A percentile compares a stretch with the other conserved stretches of the same genome.
These are phyloP conservation scores for Chlorops oryzae DNA, from an alignment of 1,140 invertebrate genomes.

Conservation along the genomic window DNA sequence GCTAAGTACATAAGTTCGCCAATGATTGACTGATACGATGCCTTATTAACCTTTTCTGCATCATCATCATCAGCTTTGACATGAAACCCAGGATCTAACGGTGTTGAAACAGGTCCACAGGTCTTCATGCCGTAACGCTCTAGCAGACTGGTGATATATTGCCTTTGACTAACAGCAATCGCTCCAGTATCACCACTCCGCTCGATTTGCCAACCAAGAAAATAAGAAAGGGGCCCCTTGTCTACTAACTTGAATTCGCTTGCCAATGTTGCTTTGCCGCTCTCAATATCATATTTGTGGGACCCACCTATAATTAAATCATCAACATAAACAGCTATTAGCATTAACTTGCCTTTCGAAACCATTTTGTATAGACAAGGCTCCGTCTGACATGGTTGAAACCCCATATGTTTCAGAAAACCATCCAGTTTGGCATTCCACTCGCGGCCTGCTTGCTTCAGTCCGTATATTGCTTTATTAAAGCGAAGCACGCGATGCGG, in stretches of 20 bases:
- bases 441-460: slow-evolving; percentile 17
- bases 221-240: slow-evolving; percentile 21
- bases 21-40: slow-evolving; percentile 10
- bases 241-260: slow-evolving; percentile 28
- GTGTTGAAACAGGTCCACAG: slow-evolving; percentile 5
- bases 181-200: slow-evolving; percentile 10
- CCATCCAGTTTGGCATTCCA: slow-evolving; percentile 35
- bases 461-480: slow-evolving; percentile 23
- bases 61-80: background rate
- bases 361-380: slow-evolving; percentile 33
- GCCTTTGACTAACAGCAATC: slow-evolving; percentile 11
- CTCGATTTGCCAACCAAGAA: slow-evolving; percentile 36
- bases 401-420: slow-evolving; percentile 24
- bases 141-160: slow-evolving; percentile 13
- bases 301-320: slow-evolving; percentile 6
- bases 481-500: slow-evolving; percentile 1
- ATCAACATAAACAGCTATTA: slow-evolving; percentile 12
- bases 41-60: slow-evolving; percentile 1
- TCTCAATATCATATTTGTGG: slow-evolving; percentile 1
- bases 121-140: slow-evolving; percentile 8
- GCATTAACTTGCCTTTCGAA: background rate
- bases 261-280: slow-evolving; percentile 6
- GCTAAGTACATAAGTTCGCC: slow-evolving; percentile 12
- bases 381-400: slow-evolving; percentile 25
- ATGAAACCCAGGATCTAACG: slow-evolving; percentile 5